Percentiles rank a stretch among this genome's conserved stretches.
phyloP scores from a whole-genome alignment of 2,888 invertebrate genomes.

The Bombylius major region DNA sequence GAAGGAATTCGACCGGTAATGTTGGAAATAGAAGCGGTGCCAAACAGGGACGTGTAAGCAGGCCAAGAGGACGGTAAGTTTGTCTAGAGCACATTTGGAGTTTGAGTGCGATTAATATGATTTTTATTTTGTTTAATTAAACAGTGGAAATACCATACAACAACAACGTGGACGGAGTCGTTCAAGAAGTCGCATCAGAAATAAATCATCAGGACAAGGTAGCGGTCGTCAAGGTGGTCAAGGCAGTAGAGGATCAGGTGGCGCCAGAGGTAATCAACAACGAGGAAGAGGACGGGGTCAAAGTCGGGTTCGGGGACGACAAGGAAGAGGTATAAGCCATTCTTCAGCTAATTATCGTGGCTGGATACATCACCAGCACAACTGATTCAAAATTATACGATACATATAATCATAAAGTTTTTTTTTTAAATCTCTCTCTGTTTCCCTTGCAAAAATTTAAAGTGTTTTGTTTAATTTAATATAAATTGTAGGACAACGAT shows the following conservation, averaged over 20 bases:
- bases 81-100: not conserved
- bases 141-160: too few relatives aligned
- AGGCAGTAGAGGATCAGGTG: constrained; percentile 10
- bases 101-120: too few relatives aligned
- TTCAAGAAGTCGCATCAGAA: constrained; percentile 11
- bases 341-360: constrained; percentile 5
- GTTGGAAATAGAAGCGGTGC: constrained; percentile 2
- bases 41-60: constrained; percentile 8
- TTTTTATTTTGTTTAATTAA: too few relatives aligned
- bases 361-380: not conserved
- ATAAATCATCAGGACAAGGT: not conserved
- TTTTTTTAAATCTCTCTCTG: too few relatives aligned
- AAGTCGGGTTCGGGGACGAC: constrained; percentile 8
- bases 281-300: constrained; percentile 13
- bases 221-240: not conserved
- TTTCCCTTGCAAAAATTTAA: too few relatives aligned
- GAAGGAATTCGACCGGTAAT: constrained; percentile 20
- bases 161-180: constrained; percentile 12
- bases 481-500: constrained; percentile 6
- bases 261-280: constrained; percentile 21
- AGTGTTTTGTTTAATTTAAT: too few relatives aligned
- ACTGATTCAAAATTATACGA: not conserved
- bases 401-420: too few relatives aligned
- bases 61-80: constrained; percentile 11
- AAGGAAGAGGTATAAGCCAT: constrained; percentile 11